phyloP scores from a whole-genome alignment of 2,888 invertebrate genomes.

The Erynnis tages region DNA sequence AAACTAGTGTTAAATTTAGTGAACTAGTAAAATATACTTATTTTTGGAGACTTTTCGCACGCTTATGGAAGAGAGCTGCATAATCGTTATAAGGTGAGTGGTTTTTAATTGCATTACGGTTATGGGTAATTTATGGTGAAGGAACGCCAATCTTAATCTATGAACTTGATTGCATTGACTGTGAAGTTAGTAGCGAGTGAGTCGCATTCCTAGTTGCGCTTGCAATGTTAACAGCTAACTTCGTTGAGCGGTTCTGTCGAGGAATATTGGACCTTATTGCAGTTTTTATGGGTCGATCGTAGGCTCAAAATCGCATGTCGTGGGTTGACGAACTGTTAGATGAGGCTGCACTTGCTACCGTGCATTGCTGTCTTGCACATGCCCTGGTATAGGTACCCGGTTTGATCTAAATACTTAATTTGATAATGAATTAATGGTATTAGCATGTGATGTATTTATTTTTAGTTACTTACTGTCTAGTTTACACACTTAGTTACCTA shows the following conservation, averaged over 20 bases:
- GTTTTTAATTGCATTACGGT: conserved; percentile 39
- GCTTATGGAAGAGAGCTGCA: conserved; percentile 63
- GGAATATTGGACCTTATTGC: conserved; percentile 39
- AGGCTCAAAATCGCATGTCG: conserved; percentile 39
- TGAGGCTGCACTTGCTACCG: not conserved
- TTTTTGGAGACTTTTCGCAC: conserved; percentile 25
- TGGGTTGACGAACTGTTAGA: conserved; percentile 61
- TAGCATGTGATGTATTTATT: too few species aligned
- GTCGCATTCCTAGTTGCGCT: conserved; percentile 67
- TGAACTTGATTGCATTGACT: conserved; percentile 72
- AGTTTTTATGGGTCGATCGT: conserved; percentile 37
- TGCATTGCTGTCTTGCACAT: not conserved
- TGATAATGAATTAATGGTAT: conserved; percentile 1
- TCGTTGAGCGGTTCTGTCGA: conserved; percentile 38
- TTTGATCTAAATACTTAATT: conserved; percentile 11
- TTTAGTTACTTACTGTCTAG: too few species aligned
- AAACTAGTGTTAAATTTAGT: conserved; percentile 47
- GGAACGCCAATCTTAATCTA: conserved; percentile 76
- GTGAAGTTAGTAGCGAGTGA: conserved; percentile 58
- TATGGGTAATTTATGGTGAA: conserved; percentile 45
- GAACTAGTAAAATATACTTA: not conserved
- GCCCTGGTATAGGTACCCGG: conserved; percentile 1
- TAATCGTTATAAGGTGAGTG: conserved; percentile 56
- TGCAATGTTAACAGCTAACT: conserved; percentile 59
- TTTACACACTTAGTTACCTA: too few species aligned